Base-by-base conservation (phyloP, 2,888 invertebrate species). In the Drosophila aldrichi region DNA sequence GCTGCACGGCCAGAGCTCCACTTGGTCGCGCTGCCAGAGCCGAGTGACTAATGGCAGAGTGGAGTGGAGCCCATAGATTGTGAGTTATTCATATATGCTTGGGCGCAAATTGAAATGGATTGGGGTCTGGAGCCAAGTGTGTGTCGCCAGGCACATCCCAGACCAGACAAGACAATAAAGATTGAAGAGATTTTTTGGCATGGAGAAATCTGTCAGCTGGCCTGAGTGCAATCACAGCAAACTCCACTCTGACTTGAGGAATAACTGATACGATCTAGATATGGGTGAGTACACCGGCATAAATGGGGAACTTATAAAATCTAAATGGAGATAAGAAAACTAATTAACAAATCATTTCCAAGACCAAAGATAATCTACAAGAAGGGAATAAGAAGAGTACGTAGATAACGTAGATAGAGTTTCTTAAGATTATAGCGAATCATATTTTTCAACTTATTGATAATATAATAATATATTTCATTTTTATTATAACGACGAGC, bases 1-100 rank as follows among this genome's bases (percentile, higher is more conserved):
- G 76, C 79, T 67, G 77, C 77, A 54, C 64, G 54, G 49, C 56
- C 44, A 29, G 29, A 55, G 46, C 36, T 22, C 67, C 59, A 75
- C 83, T 88, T 72, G 80, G 78, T 70, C 86, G 79, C 72, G 79
- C 72, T 88, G 82, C 69, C 86, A 79, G 52, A 43, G 38, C 38
- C 55, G 77, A 73, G 69, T 79, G 81, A 74, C 63, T 73, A 69
- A 71, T 77, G 54, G 59, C 38, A 22, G 38, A 36, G 51, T 10
- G 16, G 38, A 36, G 51, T 10, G 16, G 65, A 59, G 52, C 52
- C 70, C 70, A 70, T 46, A 70, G 56, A 57, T 46, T 62, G 51
- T 38, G n/a, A 52, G 36, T 46, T 56, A 70, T 69, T 65, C 46
- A 44, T 70, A 40, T 70, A 70, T 46, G 52, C 51, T 43, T 54